Evolutionary conservation across 1,140 invertebrate genomes (phyloP).

Genomic region (Melipona quadrifasciata): DNA sequence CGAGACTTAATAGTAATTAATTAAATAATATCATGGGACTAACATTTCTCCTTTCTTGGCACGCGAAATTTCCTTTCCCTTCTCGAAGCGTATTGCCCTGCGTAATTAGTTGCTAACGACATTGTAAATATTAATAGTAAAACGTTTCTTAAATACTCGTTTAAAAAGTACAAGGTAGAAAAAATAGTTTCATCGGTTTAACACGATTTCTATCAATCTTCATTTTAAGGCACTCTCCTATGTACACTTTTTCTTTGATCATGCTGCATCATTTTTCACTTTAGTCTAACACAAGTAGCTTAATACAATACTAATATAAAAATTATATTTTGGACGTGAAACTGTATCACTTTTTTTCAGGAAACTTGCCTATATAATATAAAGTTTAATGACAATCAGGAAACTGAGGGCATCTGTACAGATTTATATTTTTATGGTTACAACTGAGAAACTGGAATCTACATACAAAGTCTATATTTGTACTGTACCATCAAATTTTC

Average conservation of each 20-base stretch:
- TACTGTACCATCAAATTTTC: no score
- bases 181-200: conserved; percentile 44
- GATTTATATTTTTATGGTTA: no score
- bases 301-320: background rate
- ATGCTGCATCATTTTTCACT: background rate
- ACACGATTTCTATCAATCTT: conserved; percentile 11
- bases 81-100: conserved; percentile 1
- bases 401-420: no score
- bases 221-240: conserved; percentile 57
- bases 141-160: conserved; percentile 28
- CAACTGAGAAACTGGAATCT: no score
- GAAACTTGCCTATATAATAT: background rate
- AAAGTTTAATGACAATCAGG: background rate
- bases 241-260: conserved; percentile 36
- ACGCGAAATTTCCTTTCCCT: conserved; percentile 15
- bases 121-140: conserved; percentile 24
- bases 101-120: conserved; percentile 1
- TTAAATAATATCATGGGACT: conserved; percentile 41
- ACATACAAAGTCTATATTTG: no score
- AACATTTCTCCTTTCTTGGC: conserved; percentile 21
- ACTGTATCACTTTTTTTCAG: background rate
- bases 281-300: background rate
- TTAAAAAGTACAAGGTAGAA: conserved; percentile 44
- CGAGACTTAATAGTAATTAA: conserved; percentile 21
- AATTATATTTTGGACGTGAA: background rate